A percentile compares a stretch with the other conserved stretches of the same genome.
phyloP scores from a whole-genome alignment of 2,797 vertebrate genomes.

The Platalea minor region DNA sequence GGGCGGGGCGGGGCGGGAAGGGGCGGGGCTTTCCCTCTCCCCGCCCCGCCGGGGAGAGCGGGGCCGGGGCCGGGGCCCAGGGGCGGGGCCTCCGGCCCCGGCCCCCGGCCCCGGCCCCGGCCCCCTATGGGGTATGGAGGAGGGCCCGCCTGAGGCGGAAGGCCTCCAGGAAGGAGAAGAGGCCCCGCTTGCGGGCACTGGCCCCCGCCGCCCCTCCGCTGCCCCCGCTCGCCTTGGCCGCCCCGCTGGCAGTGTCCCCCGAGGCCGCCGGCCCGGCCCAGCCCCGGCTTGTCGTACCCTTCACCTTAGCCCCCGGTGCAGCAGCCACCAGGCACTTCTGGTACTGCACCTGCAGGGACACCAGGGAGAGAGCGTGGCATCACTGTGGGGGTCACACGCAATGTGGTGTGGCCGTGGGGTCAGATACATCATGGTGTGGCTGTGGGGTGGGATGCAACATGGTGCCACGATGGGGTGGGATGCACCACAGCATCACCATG shows the following conservation, averaged over 20 bases:
- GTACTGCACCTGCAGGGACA: slow-evolving; percentile 86
- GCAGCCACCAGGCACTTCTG: slow-evolving; percentile 93
- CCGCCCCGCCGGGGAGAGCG: not conserved
- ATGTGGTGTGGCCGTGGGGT: not conserved
- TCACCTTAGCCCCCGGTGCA: slow-evolving; percentile 81
- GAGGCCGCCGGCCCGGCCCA: slow-evolving; percentile 35
- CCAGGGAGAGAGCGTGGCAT: not conserved
- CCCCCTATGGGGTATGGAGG: slow-evolving; percentile 76
- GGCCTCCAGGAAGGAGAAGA: slow-evolving; percentile 89
- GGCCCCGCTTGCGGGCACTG: slow-evolving; percentile 79
- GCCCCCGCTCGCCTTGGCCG: not conserved
- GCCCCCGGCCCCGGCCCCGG: not conserved
- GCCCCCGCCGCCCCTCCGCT: slow-evolving; percentile 59
- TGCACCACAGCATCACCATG: too few species aligned
- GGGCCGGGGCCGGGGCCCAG: not conserved
- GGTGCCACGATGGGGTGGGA: not conserved
- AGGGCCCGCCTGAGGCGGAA: slow-evolving; percentile 86
- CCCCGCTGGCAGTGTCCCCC: slow-evolving; percentile 72
- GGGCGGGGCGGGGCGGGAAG: not conserved
- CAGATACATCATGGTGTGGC: not conserved
- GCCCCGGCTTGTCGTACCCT: not conserved
- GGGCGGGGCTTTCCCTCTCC: not conserved
- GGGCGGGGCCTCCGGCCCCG: not conserved
- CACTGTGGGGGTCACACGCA: too few species aligned
- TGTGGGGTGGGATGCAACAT: not conserved